A percentile compares a stretch with the other conserved stretches of the same genome.
Conservation (phyloP, 2,113 vertebrate genomes). For the Archilochus colubris region DNA sequence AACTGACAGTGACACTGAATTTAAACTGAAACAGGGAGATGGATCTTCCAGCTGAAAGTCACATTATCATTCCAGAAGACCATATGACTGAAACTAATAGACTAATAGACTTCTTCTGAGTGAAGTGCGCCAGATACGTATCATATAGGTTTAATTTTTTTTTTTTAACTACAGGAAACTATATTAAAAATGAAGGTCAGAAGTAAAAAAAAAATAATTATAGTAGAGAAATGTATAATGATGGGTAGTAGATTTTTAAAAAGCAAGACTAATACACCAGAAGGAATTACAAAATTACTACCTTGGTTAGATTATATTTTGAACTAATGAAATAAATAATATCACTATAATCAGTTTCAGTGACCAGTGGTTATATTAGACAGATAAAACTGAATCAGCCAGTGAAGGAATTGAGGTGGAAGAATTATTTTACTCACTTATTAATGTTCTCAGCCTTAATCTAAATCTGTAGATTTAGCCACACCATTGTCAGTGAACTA, state of each 20-base stretch:
- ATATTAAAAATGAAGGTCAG: background rate
- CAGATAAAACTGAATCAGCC: background rate
- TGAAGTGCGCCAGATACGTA: background rate
- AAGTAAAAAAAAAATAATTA: background rate
- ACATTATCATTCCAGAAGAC: background rate
- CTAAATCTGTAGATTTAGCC: constrained; percentile 37
- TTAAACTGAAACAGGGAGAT: background rate
- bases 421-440: constrained; percentile 35
- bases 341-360: background rate
- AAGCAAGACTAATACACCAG: background rate
- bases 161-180: background rate
- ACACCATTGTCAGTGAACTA: background rate
- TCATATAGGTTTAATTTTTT: background rate
- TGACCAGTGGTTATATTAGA: background rate
- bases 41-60: background rate
- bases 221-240: background rate
- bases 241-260: background rate
- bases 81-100: background rate
- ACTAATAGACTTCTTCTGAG: background rate
- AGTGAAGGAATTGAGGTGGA: background rate
- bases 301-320: constrained; percentile 3
- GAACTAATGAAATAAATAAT: background rate
- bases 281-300: background rate
- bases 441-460: constrained; percentile 31
- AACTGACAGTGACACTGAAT: background rate